phyloP scores from a whole-genome alignment of 2,888 invertebrate genomes.

The Drosophila borborema region DNA sequence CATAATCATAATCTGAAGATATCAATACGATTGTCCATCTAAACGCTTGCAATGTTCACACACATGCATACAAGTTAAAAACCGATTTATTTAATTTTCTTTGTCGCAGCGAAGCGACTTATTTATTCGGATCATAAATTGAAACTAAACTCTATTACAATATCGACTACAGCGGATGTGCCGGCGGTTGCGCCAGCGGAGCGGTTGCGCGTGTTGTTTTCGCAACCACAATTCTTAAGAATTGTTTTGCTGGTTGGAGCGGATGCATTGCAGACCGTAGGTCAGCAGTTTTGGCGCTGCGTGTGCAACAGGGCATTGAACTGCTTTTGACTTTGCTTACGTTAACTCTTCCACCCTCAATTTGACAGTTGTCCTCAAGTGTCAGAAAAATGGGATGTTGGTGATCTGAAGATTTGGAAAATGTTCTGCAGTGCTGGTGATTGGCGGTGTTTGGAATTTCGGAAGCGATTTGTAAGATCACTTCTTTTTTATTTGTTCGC shows the following conservation, averaged over 20 bases:
- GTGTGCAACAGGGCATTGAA: neutral
- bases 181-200: too few species aligned
- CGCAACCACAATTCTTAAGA: too few species aligned
- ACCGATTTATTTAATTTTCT: neutral
- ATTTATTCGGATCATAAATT: neutral
- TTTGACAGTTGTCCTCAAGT: neutral
- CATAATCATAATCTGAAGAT: too few species aligned
- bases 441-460: neutral
- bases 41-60: too few species aligned
- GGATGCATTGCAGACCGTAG: neutral
- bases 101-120: constrained; percentile 1
- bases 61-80: neutral
- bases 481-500: neutral
- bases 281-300: neutral
- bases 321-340: neutral
- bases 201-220: too few species aligned
- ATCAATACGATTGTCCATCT: too few species aligned
- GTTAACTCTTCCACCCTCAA: neutral
- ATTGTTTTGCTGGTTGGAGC: too few species aligned
- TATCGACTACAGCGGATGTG: neutral
- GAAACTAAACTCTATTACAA: neutral
- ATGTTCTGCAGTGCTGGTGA: neutral
- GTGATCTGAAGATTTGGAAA: neutral
- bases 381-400: neutral
- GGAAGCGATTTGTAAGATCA: neutral